Conservation (phyloP, 2,888 invertebrate genomes). For the Pterostichus madidus region DNA sequence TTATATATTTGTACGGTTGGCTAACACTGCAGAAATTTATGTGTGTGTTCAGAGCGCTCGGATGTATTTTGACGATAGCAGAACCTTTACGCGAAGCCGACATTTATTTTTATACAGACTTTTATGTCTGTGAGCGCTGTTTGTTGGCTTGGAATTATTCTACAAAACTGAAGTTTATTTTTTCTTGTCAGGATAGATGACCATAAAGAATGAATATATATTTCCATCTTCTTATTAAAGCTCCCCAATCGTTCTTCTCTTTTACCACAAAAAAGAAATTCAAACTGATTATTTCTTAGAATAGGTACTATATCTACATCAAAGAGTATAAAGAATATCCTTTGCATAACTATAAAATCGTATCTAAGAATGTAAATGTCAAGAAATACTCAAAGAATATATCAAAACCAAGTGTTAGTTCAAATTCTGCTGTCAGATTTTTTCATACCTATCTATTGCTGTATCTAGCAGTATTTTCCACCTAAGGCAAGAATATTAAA, state of each 20-base stretch:
- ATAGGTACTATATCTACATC: no score
- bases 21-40: conserved; percentile 45
- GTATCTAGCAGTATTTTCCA: no score
- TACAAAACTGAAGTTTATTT: conserved; percentile 44
- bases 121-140: conserved; percentile 46
- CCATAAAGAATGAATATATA: conserved; percentile 34
- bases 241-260: background rate
- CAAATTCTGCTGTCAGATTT: no score
- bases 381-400: no score
- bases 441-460: no score
- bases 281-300: background rate
- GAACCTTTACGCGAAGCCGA: conserved; percentile 11
- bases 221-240: conserved; percentile 12
- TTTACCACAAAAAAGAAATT: conserved; percentile 3
- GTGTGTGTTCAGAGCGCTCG: conserved; percentile 29
- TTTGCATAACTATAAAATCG: no score
- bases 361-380: no score
- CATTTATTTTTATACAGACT: conserved; percentile 59
- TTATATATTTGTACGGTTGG: conserved; percentile 41
- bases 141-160: conserved; percentile 56
- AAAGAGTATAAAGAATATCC: no score
- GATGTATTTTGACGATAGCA: conserved; percentile 50
- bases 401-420: no score
- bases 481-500: no score
- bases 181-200: conserved; percentile 28